A percentile compares a stretch with the other conserved stretches of the same genome.
Evolutionary conservation across 2,113 vertebrate genomes (phyloP).

Genomic region (Gnathonemus longibarbis): DNA sequence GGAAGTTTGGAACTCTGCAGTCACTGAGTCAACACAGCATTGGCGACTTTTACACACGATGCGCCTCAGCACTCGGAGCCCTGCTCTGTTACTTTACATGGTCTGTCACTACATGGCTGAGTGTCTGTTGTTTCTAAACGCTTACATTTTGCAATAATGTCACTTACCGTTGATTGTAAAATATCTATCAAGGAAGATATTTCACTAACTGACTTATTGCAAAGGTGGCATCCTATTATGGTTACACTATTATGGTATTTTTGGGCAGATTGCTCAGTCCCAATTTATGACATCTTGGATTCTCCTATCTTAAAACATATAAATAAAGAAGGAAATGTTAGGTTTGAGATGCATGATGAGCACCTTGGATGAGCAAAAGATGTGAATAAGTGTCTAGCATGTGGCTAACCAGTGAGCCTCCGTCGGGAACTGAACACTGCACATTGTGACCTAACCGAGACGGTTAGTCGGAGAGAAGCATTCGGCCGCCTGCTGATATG

Average conservation of each 20-base stretch:
- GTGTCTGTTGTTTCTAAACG: neutral
- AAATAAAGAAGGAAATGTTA: neutral
- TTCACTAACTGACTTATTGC: neutral
- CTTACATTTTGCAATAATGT: neutral
- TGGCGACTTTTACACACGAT: too few relatives aligned
- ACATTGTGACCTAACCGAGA: neutral
- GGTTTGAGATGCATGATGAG: neutral
- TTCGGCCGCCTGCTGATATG: constrained; percentile 36
- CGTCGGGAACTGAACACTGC: neutral
- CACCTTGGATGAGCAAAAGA: neutral
- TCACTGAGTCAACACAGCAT: too few relatives aligned
- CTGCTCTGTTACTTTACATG: too few relatives aligned
- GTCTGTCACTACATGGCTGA: neutral
- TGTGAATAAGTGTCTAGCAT: neutral
- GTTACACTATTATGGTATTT: neutral
- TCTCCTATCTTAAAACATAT: neutral
- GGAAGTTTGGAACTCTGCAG: too few relatives aligned
- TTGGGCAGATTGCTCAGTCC: neutral
- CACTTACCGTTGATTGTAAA: neutral
- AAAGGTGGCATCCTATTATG: neutral
- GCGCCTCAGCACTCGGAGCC: too few relatives aligned
- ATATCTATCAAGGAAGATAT: neutral
- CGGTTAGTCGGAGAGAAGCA: neutral
- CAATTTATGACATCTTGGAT: neutral
- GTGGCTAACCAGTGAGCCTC: neutral